Evolutionary conservation across 1,140 invertebrate species (phyloP), one percentile per base, ranked within the genome.

Genomic region (Rhopalosiphum maidis): DNA sequence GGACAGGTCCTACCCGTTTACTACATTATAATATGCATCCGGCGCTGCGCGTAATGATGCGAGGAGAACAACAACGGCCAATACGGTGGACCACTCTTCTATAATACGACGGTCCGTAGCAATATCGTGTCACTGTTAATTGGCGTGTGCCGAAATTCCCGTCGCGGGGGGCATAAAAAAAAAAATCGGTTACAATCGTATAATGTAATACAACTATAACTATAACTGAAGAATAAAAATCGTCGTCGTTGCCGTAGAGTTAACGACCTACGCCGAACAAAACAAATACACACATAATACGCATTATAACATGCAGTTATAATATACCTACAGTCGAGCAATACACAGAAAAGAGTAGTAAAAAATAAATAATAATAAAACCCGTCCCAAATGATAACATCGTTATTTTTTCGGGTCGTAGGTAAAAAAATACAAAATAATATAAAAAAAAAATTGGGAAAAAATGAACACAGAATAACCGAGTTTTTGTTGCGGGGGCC

Each of bases 301-400:
- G 41, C 43, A 18, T 46, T 46, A 30, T 86, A 46, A 46, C 43
- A 86, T 46, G 43, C 43, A 18, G 85, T 43, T 30, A 35, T 54
- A 18, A 37, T 23, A 23, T 93, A 51, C 48, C 48, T 51, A 68
- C 55, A 11, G 51, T 55, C 91, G 82, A 51, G 25, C 48, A 7
- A n/a, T 93, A 93, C 35, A 85, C 46, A 22, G 91, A 85, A 86
- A 93, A 41, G 37, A 90, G 89, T 90, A 68, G 21, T 55, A 60
- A 90, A 90, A 41, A 41, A 90, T 60, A 41, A 37, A 51, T n/a
- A 7, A 51, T 51, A 85, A 86, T 55, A 86, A 93, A 93, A 93
- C 91, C 91, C 77, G 91, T 93, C 77, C 48, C 46, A 86, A 93
- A 93, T 93, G 91, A 93, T 85, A 93, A 93, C 91, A 93, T 93